phyloP scores from a whole-genome alignment of 1,140 invertebrate genomes.

The Drosophila equinoxialis region DNA sequence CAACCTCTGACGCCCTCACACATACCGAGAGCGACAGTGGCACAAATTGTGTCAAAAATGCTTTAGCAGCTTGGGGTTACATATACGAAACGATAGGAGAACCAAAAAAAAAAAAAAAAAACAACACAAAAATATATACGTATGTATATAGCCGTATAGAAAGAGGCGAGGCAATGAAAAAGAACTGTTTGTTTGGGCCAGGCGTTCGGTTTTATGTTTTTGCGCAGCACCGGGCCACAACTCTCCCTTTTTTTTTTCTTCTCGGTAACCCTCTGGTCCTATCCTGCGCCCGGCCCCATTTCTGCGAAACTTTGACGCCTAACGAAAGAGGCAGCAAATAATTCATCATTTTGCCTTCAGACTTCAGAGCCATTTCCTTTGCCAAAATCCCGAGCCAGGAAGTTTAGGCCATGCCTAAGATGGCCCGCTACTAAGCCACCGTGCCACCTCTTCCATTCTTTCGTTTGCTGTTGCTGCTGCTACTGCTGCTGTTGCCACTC shows the following conservation, averaged over 20 bases:
- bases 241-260: neutral
- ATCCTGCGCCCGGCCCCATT: neutral
- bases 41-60: constrained; percentile 79
- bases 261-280: neutral
- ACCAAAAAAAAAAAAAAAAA: neutral
- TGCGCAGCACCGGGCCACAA: constrained; percentile 45
- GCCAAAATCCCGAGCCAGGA: constrained; percentile 59
- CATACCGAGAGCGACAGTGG: constrained; percentile 50
- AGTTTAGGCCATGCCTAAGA: constrained; percentile 52
- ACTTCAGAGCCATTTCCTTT: constrained; percentile 66
- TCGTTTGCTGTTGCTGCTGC: neutral
- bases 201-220: constrained; percentile 76
- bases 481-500: neutral
- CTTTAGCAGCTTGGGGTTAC: constrained; percentile 36
- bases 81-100: neutral
- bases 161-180: neutral
- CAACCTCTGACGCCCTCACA: constrained; percentile 16
- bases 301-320: constrained; percentile 71
- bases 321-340: constrained; percentile 79
- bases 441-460: constrained; percentile 14
- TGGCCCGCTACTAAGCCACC: constrained; percentile 15
- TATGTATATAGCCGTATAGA: neutral
- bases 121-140: neutral
- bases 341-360: constrained; percentile 79
- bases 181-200: constrained; percentile 65